phyloP scores from a whole-genome alignment of 2,113 vertebrate species.

The Mormoops blainvillei region DNA sequence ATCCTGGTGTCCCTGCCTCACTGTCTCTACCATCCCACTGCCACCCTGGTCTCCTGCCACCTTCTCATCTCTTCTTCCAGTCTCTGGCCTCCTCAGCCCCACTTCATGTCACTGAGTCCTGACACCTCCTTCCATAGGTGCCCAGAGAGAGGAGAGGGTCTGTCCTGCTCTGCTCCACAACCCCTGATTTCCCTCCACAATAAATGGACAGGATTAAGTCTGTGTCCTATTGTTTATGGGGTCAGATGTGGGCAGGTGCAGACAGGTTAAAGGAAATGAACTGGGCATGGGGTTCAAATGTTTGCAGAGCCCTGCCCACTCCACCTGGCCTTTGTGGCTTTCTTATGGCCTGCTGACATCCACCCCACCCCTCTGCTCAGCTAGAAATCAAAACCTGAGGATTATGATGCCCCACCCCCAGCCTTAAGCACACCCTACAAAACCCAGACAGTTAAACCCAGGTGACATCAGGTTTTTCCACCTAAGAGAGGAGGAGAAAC shows the following conservation, averaged over 20 bases:
- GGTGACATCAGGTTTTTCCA: neutral
- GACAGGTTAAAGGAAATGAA: neutral
- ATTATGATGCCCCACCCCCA: neutral
- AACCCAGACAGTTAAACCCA: neutral
- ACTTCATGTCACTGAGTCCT: neutral
- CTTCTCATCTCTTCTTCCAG: neutral
- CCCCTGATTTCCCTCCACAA: neutral
- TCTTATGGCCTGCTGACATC: neutral
- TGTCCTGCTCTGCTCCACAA: neutral
- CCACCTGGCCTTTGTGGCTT: neutral
- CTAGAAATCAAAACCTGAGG: neutral
- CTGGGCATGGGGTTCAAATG: neutral
- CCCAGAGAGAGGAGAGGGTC: neutral
- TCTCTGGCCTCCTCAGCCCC: neutral
- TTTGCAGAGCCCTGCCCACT: neutral
- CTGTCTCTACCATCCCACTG: neutral
- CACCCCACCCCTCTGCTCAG: neutral
- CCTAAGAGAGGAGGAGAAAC: neutral
- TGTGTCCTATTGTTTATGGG: neutral
- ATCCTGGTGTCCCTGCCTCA: neutral
- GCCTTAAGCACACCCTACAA: neutral
- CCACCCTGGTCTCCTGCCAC: neutral
- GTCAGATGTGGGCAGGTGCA: neutral
- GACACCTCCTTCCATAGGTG: neutral
- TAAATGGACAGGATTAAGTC: slow-evolving; percentile 32